Base-by-base conservation (phyloP, 2,113 vertebrate species). In the Amphiprion percula region DNA sequence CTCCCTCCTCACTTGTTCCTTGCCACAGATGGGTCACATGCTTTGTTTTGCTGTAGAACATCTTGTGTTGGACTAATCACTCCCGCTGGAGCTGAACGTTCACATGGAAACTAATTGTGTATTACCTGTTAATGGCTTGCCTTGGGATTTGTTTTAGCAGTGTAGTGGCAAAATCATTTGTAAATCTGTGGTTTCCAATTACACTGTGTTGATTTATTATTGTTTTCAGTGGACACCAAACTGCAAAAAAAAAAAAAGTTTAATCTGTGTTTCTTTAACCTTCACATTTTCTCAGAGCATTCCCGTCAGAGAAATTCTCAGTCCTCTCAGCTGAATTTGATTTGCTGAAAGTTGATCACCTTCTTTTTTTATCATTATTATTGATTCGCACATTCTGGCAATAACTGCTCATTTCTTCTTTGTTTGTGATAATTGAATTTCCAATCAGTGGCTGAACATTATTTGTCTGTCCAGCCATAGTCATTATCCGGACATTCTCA, bases 121-220 rank as follows among this genome's bases (percentile, higher is more conserved):
- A 64, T 85, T 63, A 88, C 82, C 77, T 79, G 75, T 71, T 90
- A 89, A 87, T 82, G 88, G 74, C 77, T 33, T 44, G 75, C 79
- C 73, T 4, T 68, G 88, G 87, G 90, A 85, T 73, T 81, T 74
- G 68, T 69, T 73, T 89, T 24, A 44, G 68, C 59, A 1, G 30
- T 0, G 59, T 12, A 33, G 69, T 4, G 67, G 80, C 46, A 58
- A n/a, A 76, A 77, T 59, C 64, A 33, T 78, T 67, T 81, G 74
- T 80, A 74, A 87, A 77, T 68, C 68, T 44, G 53, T 5, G 67
- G 77, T 77, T 79, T 92, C 66, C 67, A 82, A 70, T 88, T 85
- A 85, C 66, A 14, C 15, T 4, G 17, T 54, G 74, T 23, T 87
- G 61, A 74, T 61, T 11, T 53, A 10, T 75, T 56, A 24, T 49